These are phyloP conservation scores for Gambusia affinis DNA, from an alignment of 2,113 vertebrate species.

Conservation along the genomic window DNA sequence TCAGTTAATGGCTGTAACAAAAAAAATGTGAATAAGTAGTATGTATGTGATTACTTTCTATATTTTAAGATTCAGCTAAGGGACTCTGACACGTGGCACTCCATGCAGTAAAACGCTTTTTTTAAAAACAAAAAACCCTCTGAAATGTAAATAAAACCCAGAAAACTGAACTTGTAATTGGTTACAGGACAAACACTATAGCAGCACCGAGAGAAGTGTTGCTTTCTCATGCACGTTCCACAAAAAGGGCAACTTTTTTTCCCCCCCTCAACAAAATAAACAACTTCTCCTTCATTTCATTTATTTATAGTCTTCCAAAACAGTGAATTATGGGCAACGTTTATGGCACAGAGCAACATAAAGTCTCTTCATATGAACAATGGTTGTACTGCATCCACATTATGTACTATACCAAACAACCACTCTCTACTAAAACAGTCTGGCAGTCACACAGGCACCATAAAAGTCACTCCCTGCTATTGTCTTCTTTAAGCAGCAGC, in stretches of 20 bases:
- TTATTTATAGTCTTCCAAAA: neutral
- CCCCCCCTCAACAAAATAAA: neutral
- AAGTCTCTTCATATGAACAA: slow-evolving; percentile 1
- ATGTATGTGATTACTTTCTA: neutral
- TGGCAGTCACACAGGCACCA: neutral
- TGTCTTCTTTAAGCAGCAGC: neutral
- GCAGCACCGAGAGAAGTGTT: neutral
- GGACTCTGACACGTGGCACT: slow-evolving; percentile 19
- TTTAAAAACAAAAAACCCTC: no score
- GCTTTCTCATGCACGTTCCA: neutral
- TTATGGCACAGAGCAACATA: neutral
- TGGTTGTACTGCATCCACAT: neutral
- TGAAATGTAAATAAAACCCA: neutral
- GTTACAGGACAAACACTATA: neutral
- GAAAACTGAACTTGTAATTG: neutral
- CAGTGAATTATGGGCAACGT: neutral
- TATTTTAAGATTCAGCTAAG: slow-evolving; percentile 11
- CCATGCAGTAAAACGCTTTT: neutral
- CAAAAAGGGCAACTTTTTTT: neutral
- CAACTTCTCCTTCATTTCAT: neutral
- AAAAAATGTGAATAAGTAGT: neutral
- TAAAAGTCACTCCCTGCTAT: neutral
- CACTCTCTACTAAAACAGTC: neutral
- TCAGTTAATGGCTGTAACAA: neutral
- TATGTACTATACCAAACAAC: neutral